These are phyloP conservation scores for Falco columbarius DNA, from an alignment of 2,797 vertebrate genomes.

Conservation along the genomic window DNA sequence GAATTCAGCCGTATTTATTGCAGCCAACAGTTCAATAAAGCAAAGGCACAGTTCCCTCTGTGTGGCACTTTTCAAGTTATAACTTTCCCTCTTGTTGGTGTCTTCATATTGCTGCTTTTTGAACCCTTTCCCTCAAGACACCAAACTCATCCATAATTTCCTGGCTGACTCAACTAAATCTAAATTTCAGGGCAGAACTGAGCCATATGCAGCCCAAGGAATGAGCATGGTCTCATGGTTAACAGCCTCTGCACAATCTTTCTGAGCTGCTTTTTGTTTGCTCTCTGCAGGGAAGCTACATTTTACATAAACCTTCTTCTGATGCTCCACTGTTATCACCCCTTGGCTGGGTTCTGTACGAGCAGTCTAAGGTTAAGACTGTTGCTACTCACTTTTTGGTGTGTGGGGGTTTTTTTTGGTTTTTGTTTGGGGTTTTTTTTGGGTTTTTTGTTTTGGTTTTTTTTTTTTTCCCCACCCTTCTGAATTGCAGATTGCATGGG, in stretches of 20 bases:
- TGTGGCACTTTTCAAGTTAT: conserved; percentile 2
- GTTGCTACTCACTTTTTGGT: background rate
- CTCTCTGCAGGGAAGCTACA: background rate
- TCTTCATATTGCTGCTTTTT: conserved; percentile 2
- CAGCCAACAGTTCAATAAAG: conserved; percentile 51
- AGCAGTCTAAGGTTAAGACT: background rate
- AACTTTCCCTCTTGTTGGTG: background rate
- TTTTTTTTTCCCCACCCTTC: no score
- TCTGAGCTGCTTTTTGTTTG: background rate
- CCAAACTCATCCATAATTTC: background rate
- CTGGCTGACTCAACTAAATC: conserved; percentile 12
- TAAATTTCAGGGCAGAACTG: background rate
- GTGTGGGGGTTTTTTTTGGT: no score
- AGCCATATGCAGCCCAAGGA: background rate
- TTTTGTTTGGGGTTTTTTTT: no score
- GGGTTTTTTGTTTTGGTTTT: no score
- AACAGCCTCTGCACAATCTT: background rate
- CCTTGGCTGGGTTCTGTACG: background rate
- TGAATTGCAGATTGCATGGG: background rate
- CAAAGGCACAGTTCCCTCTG: conserved; percentile 4
- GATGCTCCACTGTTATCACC: background rate
- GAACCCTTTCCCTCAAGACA: conserved; percentile 4
- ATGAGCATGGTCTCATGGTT: background rate
- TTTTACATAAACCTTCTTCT: background rate
- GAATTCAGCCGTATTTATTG: conserved; percentile 46